Evolutionary conservation across 2,888 invertebrate genomes (phyloP), one percentile per base, ranked within the genome.

Genomic region (Pycnomerus fuliginosus): DNA sequence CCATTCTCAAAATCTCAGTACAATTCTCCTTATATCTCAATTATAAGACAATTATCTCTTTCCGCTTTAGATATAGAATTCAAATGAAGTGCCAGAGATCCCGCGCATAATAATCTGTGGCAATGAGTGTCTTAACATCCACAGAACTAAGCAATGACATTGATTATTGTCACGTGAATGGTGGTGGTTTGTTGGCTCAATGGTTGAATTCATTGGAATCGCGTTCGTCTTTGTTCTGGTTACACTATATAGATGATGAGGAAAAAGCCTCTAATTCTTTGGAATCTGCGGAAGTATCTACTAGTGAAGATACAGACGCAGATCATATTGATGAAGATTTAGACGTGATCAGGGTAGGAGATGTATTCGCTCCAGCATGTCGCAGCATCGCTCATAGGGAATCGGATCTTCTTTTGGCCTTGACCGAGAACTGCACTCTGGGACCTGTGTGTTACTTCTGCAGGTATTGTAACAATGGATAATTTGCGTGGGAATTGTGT

Each of bases 361-460:
- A 39, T 16, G 50, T 56, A 12, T 56, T 56, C 33, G 23, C 52
- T n/a, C 53, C 58, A 10, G 56, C 67, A 13, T 74, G 73, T 48
- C 65, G 65, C 48, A 72, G 72, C 42, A 72, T 74, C 20, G 73
- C 74, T 13, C 74, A 74, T 50, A 51, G 72, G 41, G 74, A 74
- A 49, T 65, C 71, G 3, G 72, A 72, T 55, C 60, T 73, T 34
- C 60, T 74, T 37, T 60, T 69, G 31, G 73, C 73, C 31, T 56
- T 74, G 39, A 64, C 67, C 32, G 71, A 71, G 56, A 71, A 72
- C 56, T 73, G 73, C 50, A 64, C 68, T 3, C 62, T 70, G 42
- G 72, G 70, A 43, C 68, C 71, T 12, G 70, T 72, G 42, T 74
- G 73, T 57, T 72, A 71, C 53, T 73, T 74, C 58, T 74, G 74